Percentiles rank a stretch among this genome's conserved stretches.
Conservation (phyloP, 2,797 vertebrate genomes). For the Lacerta viridis region DNA sequence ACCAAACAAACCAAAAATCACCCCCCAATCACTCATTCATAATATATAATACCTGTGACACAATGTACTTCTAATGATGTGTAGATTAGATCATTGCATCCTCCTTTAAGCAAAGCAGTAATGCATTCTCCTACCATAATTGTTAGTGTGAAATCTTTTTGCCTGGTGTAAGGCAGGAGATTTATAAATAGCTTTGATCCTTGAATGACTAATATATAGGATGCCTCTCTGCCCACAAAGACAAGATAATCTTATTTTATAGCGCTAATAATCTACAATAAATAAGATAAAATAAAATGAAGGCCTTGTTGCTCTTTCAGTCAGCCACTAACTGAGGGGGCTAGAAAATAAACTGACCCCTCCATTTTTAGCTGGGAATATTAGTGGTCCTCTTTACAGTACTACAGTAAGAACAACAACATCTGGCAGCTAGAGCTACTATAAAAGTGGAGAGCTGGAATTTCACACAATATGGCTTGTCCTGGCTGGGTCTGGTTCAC, state of each 20-base stretch:
- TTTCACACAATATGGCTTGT: not conserved
- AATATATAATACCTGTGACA: not conserved
- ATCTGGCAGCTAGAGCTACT: not conserved
- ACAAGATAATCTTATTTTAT: not conserved
- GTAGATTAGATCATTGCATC: not conserved
- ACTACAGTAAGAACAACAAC: not conserved
- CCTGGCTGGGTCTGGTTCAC: conserved; percentile 24
- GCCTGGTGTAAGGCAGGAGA: not conserved
- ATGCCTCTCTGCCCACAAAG: not conserved
- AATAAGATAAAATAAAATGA: conserved; percentile 4
- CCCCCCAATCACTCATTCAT: too few relatives aligned
- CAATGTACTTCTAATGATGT: not conserved
- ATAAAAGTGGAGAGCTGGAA: not conserved
- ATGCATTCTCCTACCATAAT: not conserved
- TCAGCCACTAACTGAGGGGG: not conserved
- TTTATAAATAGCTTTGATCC: not conserved
- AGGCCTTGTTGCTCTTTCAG: not conserved
- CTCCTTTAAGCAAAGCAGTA: not conserved
- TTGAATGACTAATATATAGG: not conserved
- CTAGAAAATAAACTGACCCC: not conserved
- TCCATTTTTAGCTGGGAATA: not conserved
- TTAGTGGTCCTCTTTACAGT: not conserved
- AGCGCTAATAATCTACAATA: not conserved
- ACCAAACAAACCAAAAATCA: not conserved
- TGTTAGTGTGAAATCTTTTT: not conserved